Evolutionary conservation across 2,888 invertebrate species (phyloP).

Genomic region (Herminia tarsipennalis): DNA sequence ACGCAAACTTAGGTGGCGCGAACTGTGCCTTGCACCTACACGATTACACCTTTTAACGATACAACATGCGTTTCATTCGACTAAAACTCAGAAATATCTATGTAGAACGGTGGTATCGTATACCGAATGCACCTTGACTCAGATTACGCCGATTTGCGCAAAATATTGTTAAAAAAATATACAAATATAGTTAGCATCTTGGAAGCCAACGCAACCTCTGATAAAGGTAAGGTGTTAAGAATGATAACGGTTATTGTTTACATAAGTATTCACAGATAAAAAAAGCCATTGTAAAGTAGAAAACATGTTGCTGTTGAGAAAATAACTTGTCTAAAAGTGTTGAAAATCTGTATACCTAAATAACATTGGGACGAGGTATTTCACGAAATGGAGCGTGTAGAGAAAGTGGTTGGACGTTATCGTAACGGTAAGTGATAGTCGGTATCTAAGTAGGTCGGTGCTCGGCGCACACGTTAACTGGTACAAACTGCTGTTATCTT

Average conservation of each 20-base stretch:
- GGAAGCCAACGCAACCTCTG: constrained; percentile 4
- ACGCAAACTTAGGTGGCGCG: no score
- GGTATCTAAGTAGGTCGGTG: constrained; percentile 79
- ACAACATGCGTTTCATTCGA: constrained; percentile 10
- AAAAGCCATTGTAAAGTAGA: no score
- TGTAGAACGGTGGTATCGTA: no score
- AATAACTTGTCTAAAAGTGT: no score
- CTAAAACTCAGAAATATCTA: no score
- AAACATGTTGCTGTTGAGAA: no score
- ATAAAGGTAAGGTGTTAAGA: no score
- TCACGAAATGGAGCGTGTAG: constrained; percentile 61
- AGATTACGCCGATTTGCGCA: constrained; percentile 6
- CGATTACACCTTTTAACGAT: no score
- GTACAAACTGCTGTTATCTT: constrained; percentile 70
- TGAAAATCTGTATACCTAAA: constrained; percentile 36
- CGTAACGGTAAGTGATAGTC: constrained; percentile 67
- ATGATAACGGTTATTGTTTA: no score
- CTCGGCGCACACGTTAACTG: constrained; percentile 56
- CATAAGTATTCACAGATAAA: no score
- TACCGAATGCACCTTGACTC: neutral
- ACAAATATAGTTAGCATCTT: no score
- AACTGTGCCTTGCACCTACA: no score
- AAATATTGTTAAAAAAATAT: constrained; percentile 6
- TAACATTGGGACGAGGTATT: constrained; percentile 40
- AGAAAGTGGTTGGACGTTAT: constrained; percentile 73